Evolutionary conservation across 2,797 vertebrate species (phyloP), one percentile per base, ranked within the genome.

Genomic region (Spinus pinus): DNA sequence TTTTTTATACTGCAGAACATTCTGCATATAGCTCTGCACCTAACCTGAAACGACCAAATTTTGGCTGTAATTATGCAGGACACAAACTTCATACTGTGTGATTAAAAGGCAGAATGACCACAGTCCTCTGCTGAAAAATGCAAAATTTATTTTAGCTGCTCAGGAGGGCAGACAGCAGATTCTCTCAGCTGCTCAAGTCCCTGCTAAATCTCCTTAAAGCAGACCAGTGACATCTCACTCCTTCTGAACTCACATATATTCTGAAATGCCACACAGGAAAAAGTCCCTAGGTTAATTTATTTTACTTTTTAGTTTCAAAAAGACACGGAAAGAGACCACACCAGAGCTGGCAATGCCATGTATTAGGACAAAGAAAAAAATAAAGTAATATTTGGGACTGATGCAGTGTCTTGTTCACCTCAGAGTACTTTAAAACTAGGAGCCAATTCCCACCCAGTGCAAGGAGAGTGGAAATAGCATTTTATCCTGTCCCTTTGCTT

Each of bases 401-500:
- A 23, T 57, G 11, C 21, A 23, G 15, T 37, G 14, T 33, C 54
- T 75, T 49, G 7, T 13, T 62, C 16, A 9, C 56, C 41, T 72
- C 42, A 94, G 53, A 53, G 69, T 54, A 35, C 14, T 57, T 64
- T 66, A 57, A 86, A 51, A 57, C 4, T 35, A 28, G n/a, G 44
- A 80, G 39, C 14, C n/a, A 54, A 5, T 31, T 90, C 47, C 70
- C 6, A 2, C n/a, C 16, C 49, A 28, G 37, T 8, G 19, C 33
- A 60, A 72, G 25, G 44, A 46, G 33, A 35, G 6, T 30, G 58
- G 35, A 46, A 82, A 25, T 8, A 28, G 42, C 24, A 19, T 66
- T 83, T 83, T 25, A 46, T 35, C 24, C 41, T 1, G 0, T 25
- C 0, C 0, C 42, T 87, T 73, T 64, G 27, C 28, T 67, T 46